These are phyloP conservation scores for Miniopterus natalensis DNA, from an alignment of 2,113 vertebrate species.

Conservation along the genomic window DNA sequence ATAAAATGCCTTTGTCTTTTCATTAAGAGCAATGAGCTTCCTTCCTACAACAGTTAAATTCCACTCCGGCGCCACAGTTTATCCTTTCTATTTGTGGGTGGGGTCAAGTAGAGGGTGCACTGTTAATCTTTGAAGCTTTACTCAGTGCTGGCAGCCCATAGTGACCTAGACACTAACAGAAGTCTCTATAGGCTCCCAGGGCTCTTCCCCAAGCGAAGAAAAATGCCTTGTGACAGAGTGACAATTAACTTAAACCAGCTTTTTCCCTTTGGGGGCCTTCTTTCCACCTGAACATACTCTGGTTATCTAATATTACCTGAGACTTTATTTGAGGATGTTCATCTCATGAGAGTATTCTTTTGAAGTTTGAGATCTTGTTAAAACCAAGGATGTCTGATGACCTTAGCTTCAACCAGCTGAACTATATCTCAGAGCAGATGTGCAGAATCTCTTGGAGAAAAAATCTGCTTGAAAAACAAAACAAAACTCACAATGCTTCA, in stretches of 20 bases:
- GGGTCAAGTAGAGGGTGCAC: slow-evolving; percentile 59
- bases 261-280: slow-evolving; percentile 43
- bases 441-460: slow-evolving; percentile 61
- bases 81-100: slow-evolving; percentile 25
- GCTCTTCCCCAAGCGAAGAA: slow-evolving; percentile 47
- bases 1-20: slow-evolving; percentile 79
- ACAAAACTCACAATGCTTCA: slow-evolving; percentile 6
- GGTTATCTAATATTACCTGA: slow-evolving; percentile 72
- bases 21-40: slow-evolving; percentile 73
- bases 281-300: slow-evolving; percentile 63
- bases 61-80: slow-evolving; percentile 1
- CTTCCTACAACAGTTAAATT: slow-evolving; percentile 59
- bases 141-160: slow-evolving; percentile 1
- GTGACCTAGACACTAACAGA: neutral
- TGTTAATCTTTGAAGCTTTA: slow-evolving; percentile 33
- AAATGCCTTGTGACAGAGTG: slow-evolving; percentile 52
- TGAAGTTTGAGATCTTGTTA: slow-evolving; percentile 81
- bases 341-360: slow-evolving; percentile 71
- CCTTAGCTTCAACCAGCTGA: slow-evolving; percentile 69
- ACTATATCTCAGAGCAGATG: slow-evolving; percentile 76
- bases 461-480: slow-evolving; percentile 50
- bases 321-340: slow-evolving; percentile 61
- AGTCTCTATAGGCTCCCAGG: neutral
- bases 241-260: slow-evolving; percentile 71
- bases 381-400: slow-evolving; percentile 73